Percentiles rank a stretch among this genome's conserved stretches.
These are phyloP conservation scores for Typhlomys cinereus DNA, from an alignment of 2,113 vertebrate genomes.

Conservation along the genomic window DNA sequence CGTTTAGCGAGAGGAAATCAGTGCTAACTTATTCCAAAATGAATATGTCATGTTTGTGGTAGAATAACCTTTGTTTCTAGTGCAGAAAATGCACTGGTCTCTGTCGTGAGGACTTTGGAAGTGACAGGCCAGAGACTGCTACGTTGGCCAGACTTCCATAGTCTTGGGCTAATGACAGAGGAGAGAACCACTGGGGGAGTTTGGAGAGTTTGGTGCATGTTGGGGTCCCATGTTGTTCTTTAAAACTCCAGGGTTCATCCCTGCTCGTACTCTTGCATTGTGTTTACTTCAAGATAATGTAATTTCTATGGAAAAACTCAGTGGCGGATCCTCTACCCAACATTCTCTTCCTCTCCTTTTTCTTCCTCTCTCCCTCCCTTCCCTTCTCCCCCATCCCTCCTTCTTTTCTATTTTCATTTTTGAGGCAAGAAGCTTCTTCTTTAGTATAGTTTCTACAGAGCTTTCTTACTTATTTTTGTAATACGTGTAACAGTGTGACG, in stretches of 20 bases:
- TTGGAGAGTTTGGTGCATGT: conserved; percentile 41
- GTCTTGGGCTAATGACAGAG: conserved; percentile 75
- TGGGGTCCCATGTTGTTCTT: conserved; percentile 73
- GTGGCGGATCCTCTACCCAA: conserved; percentile 72
- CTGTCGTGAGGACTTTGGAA: conserved; percentile 66
- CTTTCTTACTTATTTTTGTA: conserved; percentile 90
- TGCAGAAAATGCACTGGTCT: conserved; percentile 52
- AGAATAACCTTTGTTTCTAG: conserved; percentile 6
- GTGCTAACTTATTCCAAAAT: conserved; percentile 11
- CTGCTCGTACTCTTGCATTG: conserved; percentile 73
- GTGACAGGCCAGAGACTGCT: conserved; percentile 23
- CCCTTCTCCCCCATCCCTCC: background rate
- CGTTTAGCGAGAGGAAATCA: conserved; percentile 40
- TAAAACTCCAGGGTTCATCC: conserved; percentile 76
- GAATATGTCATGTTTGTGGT: conserved; percentile 21
- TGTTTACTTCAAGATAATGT: conserved; percentile 79
- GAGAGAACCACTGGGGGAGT: conserved; percentile 11
- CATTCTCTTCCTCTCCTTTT: conserved; percentile 47
- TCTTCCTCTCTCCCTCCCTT: background rate
- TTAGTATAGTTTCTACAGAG: conserved; percentile 86
- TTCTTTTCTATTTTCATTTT: conserved; percentile 26
- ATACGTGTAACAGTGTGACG: conserved; percentile 73
- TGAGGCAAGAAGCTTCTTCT: conserved; percentile 80
- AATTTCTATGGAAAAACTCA: conserved; percentile 78
- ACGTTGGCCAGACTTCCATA: conserved; percentile 70